Evolutionary conservation across 1,140 invertebrate species (phyloP).

Genomic region (Sitobion miscanthi): DNA sequence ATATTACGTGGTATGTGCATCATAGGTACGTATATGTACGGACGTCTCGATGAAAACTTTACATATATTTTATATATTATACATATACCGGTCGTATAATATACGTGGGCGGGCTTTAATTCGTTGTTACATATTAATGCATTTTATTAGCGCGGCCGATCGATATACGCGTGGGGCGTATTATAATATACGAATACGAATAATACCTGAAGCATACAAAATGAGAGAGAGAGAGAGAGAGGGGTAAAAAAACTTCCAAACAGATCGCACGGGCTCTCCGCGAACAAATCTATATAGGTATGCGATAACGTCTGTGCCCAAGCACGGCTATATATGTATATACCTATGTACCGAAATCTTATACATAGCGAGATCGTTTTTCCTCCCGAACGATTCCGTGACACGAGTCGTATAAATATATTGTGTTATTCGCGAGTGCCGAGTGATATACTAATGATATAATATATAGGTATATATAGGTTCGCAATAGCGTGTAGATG

Average conservation of each 20-base stretch:
- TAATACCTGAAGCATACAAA: background rate
- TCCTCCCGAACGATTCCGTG: background rate
- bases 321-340: too few species aligned
- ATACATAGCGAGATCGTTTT: background rate
- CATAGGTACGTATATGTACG: too few species aligned
- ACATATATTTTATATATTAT: background rate
- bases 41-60: background rate
- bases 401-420: background rate
- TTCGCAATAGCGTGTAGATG: background rate
- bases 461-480: background rate
- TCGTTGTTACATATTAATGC: slow-evolving; percentile 10
- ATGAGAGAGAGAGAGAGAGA: background rate
- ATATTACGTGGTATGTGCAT: background rate
- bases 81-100: background rate
- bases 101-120: background rate
- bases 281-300: background rate
- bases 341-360: background rate
- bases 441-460: background rate
- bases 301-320: too few species aligned
- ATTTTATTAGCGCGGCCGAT: background rate
- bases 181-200: background rate
- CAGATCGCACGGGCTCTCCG: background rate
- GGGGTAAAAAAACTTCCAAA: background rate
- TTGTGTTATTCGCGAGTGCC: background rate
- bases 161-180: background rate